Percentiles rank a stretch among this genome's conserved stretches.
Evolutionary conservation across 2,797 vertebrate genomes (phyloP).

Genomic region (Enteromius argenteus): DNA sequence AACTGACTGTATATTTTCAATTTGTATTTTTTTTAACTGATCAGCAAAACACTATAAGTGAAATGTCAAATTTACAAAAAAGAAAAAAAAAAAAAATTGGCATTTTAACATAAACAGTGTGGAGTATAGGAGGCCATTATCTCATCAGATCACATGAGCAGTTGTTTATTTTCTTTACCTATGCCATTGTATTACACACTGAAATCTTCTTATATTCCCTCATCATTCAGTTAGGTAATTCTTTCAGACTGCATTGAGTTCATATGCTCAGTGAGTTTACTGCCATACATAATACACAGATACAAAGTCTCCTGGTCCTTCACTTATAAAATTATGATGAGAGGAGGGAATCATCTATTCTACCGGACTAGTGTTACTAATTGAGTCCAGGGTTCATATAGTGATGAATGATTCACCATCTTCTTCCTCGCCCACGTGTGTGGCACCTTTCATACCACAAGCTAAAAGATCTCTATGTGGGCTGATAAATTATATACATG

Average conservation of each 20-base stretch:
- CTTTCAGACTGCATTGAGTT: background rate
- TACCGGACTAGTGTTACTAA: conserved; percentile 13
- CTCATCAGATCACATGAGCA: background rate
- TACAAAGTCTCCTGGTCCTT: conserved; percentile 12
- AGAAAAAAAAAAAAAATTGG: background rate
- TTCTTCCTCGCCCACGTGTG: background rate
- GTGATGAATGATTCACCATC: conserved; percentile 30
- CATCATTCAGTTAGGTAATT: background rate
- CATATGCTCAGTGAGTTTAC: background rate
- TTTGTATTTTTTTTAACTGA: no score
- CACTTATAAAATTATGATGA: conserved; percentile 22
- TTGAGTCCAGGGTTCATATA: conserved; percentile 31
- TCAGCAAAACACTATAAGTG: background rate
- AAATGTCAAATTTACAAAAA: background rate
- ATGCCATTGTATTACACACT: background rate
- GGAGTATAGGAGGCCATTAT: background rate
- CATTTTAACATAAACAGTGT: background rate
- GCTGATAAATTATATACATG: conserved; percentile 7
- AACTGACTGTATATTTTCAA: no score
- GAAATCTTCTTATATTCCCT: background rate
- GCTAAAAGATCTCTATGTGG: background rate
- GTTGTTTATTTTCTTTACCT: no score
- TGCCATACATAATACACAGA: conserved; percentile 10
- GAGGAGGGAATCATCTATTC: conserved; percentile 15
- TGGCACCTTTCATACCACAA: background rate